Evolutionary conservation across 2,113 vertebrate genomes (phyloP).

Genomic region (Arvicanthis niloticus): DNA sequence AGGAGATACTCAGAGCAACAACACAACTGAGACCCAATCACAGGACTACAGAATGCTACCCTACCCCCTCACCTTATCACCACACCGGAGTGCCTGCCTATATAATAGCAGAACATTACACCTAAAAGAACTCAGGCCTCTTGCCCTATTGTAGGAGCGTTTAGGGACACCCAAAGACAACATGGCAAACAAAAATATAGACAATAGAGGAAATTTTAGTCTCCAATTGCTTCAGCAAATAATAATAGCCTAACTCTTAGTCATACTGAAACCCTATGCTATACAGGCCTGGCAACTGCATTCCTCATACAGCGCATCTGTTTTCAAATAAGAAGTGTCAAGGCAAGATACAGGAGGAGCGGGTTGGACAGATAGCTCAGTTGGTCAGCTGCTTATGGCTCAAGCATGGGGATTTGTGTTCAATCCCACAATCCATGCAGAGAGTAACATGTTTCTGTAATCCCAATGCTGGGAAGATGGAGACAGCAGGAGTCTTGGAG

Average conservation of each 20-base stretch:
- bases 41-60: neutral
- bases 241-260: neutral
- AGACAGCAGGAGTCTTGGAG: neutral
- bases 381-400: neutral
- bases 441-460: neutral
- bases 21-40: neutral
- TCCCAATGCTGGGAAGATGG: too few species aligned
- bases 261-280: neutral
- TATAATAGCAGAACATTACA: neutral
- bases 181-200: conserved; percentile 36
- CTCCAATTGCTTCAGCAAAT: neutral
- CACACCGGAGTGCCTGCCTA: neutral
- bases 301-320: neutral
- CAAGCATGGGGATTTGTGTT: neutral
- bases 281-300: neutral
- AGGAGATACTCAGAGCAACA: neutral
- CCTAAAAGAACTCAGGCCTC: conserved; percentile 20
- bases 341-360: neutral
- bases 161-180: conserved; percentile 29
- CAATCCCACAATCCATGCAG: neutral
- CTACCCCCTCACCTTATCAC: neutral
- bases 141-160: conserved; percentile 43
- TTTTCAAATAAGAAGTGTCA: neutral
- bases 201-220: conserved; percentile 17
- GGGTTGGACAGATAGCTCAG: neutral